Evolutionary conservation across 2,888 invertebrate genomes (phyloP), one percentile per base, ranked within the genome.

Genomic region (Sabatieria punctata): DNA sequence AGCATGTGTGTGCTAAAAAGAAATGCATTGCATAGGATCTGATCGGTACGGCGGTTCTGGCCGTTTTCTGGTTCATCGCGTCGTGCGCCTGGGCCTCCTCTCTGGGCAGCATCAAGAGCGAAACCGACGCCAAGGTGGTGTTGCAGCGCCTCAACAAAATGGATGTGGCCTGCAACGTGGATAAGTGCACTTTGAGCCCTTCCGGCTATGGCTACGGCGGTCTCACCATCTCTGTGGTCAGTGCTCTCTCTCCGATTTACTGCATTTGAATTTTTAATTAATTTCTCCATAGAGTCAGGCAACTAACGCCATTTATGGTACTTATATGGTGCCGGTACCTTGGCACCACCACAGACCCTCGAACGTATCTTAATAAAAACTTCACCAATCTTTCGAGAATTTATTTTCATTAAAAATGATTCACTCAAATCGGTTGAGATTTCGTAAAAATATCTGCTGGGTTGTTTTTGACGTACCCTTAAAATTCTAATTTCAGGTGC

Each of bases 21-120:
- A 18, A 18, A 19, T 37, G 38, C 18, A 37, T n/a, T 37, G 6
- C 11, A 18, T 57, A 78, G 78, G 79, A 80, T 66, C 77, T 79
- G 57, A 65, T 73, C 13, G 56, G 74, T 6, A 77, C 78, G 22
- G 71, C 73, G 13, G 66, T 78, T 40, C 68, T 78, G 53, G 73
- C 76, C 36, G 67, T 78, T 39, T 71, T 79, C 54, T 80, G 79
- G 78, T 65, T 80, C 49, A 76, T 78, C 25, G 74, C 75, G 43
- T 74, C 78, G 53, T 75, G 76, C 50, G 78, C 78, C 22, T 80
- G 79, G 79, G 75, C 77, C 11, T 74, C 76, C 60, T 76, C 76
- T 45, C 65, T 78, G 23, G 66, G 67, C 41, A 74, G 74, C 47
- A 60, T 79, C 39, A 76, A 77, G 65, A 60, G 62, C 52, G 72